Percentiles rank a stretch among this genome's conserved stretches.
These are phyloP conservation scores for Periophthalmus modestus DNA, from an alignment of 2,113 vertebrate species.

Conservation along the genomic window DNA sequence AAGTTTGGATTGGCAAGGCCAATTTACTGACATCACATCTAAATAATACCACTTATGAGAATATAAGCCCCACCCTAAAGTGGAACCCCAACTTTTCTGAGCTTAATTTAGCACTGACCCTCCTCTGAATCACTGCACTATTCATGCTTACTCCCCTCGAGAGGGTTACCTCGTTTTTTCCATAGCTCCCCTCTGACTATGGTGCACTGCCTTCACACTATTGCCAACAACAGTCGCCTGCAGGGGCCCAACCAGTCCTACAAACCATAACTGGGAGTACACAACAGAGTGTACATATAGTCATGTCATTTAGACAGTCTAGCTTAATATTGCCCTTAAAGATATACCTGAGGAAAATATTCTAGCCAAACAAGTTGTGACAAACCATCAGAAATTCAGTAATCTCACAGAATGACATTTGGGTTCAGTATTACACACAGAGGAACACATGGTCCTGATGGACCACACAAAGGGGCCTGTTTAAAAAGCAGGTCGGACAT, in stretches of 20 bases:
- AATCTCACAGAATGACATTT: not conserved
- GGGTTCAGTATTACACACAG: not conserved
- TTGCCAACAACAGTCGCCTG: conserved; percentile 30
- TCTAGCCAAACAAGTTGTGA: not conserved
- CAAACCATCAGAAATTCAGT: not conserved
- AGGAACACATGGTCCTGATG: not conserved
- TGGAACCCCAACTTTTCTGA: conserved; percentile 45
- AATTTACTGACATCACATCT: conserved; percentile 69
- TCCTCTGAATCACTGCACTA: conserved; percentile 69
- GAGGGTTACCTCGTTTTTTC: conserved; percentile 72
- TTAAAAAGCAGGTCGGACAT: conserved; percentile 39
- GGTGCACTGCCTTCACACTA: conserved; percentile 47
- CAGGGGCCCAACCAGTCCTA: conserved; percentile 11
- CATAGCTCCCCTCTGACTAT: conserved; percentile 56
- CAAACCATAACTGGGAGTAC: not conserved
- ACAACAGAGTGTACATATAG: not conserved
- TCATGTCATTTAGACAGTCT: not conserved
- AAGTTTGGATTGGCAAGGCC: conserved; percentile 51
- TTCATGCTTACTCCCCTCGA: conserved; percentile 62
- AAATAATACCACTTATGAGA: conserved; percentile 63
- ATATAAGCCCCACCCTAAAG: conserved; percentile 65
- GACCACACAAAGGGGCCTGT: conserved; percentile 66
- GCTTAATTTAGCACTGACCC: conserved; percentile 58
- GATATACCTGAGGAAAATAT: no score
- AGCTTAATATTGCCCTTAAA: not conserved